Evolutionary conservation across 30 jellyfish, hydroid and myxozoan genomes (phyloP).

Genomic region (Turritopsis dohrnii): DNA sequence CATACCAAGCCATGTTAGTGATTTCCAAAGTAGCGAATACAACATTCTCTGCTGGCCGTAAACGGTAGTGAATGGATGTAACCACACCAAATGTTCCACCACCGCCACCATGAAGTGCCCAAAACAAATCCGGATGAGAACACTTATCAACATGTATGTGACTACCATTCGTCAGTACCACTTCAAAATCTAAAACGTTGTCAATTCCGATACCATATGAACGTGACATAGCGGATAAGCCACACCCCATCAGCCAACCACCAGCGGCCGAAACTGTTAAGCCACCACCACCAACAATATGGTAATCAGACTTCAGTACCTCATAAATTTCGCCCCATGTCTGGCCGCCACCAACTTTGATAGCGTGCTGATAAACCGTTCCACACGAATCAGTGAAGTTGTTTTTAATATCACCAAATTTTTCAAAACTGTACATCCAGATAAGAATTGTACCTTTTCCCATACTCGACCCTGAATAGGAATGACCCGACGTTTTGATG

Average conservation of each 20-base stretch:
- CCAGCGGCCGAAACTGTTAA: slow-evolving; percentile 25
- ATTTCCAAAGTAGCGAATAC: neutral
- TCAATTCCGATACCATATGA: slow-evolving; percentile 7
- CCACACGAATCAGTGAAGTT: slow-evolving; percentile 24
- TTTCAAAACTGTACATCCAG: slow-evolving; percentile 9
- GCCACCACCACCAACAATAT: slow-evolving; percentile 19
- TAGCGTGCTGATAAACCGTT: neutral
- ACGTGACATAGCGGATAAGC: slow-evolving; percentile 11
- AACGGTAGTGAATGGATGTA: neutral
- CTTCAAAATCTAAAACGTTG: slow-evolving; percentile 17
- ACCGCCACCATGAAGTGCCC: slow-evolving; percentile 28
- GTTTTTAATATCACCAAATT: neutral
- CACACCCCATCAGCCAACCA: slow-evolving; percentile 19
- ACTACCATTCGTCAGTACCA: slow-evolving; percentile 17
- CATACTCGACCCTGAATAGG: slow-evolving; percentile 19
- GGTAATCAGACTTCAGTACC: neutral
- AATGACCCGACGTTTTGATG: slow-evolving; percentile 16
- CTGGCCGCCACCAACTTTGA: slow-evolving; percentile 25
- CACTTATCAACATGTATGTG: neutral
- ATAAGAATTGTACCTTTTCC: slow-evolving; percentile 14
- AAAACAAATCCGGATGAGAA: slow-evolving; percentile 18
- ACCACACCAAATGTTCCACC: slow-evolving; percentile 28
- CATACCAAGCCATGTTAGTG: neutral
- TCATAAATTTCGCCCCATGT: slow-evolving; percentile 1
- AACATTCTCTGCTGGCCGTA: slow-evolving; percentile 14